Percentiles rank a stretch among this genome's conserved stretches.
These are phyloP conservation scores for Nettapus auritus DNA, from an alignment of 2,113 vertebrate genomes.

Conservation along the genomic window DNA sequence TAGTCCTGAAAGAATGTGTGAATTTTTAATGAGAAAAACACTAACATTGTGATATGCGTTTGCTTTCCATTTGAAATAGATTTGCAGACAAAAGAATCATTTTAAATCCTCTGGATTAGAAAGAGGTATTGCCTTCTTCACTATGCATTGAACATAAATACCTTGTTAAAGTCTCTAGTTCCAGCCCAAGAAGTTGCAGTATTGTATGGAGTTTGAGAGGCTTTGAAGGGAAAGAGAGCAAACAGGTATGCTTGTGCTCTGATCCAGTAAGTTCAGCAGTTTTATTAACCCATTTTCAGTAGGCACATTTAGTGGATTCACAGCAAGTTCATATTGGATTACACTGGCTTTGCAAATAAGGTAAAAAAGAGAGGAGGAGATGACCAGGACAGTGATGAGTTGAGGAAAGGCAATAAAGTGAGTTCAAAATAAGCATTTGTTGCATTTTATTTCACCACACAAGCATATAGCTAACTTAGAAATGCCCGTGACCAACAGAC, in stretches of 20 bases:
- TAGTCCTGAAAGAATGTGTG: background rate
- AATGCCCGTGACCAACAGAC: background rate
- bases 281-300: background rate
- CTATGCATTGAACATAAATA: background rate
- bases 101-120: background rate
- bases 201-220: background rate
- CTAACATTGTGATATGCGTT: background rate
- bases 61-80: background rate
- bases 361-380: background rate
- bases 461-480: background rate
- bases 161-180: background rate
- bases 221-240: background rate
- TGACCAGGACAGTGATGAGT: background rate
- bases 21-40: background rate
- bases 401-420: background rate
- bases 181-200: background rate
- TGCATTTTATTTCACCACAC: background rate
- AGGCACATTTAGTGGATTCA: background rate
- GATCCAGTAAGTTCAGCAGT: background rate
- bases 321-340: background rate
- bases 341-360: background rate
- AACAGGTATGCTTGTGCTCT: background rate
- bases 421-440: background rate
- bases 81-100: background rate
- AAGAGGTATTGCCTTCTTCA: background rate